These are phyloP conservation scores for Entomobrya multifasciata DNA, from an alignment of 2,888 invertebrate genomes.

Conservation along the genomic window DNA sequence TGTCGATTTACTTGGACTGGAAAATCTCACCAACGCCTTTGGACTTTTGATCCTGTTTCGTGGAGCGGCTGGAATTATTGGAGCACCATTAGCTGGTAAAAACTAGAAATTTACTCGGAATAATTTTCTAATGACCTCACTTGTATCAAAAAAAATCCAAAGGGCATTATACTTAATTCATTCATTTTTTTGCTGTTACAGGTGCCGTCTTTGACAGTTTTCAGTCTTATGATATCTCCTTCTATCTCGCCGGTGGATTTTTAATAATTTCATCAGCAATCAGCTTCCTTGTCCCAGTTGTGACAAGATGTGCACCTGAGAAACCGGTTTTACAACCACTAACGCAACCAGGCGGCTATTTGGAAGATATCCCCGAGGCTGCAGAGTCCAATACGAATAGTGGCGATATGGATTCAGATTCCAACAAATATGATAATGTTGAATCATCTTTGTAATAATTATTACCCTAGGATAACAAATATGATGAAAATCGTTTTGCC, in stretches of 20 bases:
- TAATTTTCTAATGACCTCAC: neutral
- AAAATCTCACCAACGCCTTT: conserved; percentile 97
- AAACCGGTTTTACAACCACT: conserved; percentile 76
- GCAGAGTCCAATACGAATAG: conserved; percentile 76
- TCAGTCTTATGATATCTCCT: conserved; percentile 90
- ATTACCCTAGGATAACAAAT: neutral
- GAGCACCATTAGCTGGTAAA: conserved; percentile 83
- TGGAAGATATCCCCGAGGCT: conserved; percentile 79
- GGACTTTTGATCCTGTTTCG: conserved; percentile 97
- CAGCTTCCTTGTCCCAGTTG: conserved; percentile 83
- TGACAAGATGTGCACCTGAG: conserved; percentile 77
- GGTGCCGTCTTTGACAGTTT: conserved; percentile 96
- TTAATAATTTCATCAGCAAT: conserved; percentile 92
- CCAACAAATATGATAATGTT: conserved; percentile 75
- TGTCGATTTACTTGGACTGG: conserved; percentile 96
- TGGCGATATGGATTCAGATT: conserved; percentile 71
- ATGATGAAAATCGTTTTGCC: conserved; percentile 4
- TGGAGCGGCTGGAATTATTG: conserved; percentile 94
- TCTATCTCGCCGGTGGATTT: conserved; percentile 94
- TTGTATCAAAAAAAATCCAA: too few relatives aligned
- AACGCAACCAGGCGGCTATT: conserved; percentile 65
- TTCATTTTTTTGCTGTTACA: conserved; percentile 84
- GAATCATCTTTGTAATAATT: conserved; percentile 76
- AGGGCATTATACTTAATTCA: conserved; percentile 14
- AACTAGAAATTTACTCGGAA: neutral